Evolutionary conservation across 1,140 invertebrate species (phyloP).

Genomic region (Pygmarrhopalites habei): DNA sequence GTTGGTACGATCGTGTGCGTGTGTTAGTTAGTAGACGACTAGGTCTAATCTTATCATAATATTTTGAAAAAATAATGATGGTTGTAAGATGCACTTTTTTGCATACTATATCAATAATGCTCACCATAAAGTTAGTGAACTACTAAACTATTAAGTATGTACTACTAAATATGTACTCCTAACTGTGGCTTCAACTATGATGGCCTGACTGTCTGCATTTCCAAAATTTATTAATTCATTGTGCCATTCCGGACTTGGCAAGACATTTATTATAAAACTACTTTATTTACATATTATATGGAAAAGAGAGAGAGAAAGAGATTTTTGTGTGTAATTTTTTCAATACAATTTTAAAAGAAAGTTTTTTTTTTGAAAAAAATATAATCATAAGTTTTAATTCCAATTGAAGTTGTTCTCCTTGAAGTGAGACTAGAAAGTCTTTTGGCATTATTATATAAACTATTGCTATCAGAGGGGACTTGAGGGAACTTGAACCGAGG

Average conservation of each 20-base stretch:
- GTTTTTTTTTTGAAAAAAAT: neutral
- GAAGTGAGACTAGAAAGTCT: neutral
- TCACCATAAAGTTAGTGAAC: neutral
- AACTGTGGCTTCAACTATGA: neutral
- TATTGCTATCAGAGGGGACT: too few relatives aligned
- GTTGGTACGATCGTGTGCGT: neutral
- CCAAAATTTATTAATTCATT: neutral
- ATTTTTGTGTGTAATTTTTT: neutral
- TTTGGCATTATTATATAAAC: neutral
- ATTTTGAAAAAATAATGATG: neutral
- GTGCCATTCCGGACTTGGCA: slow-evolving; percentile 1
- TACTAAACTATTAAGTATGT: too few relatives aligned
- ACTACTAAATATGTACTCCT: too few relatives aligned
- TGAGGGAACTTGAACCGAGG: neutral
- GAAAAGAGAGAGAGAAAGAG: neutral
- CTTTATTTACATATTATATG: neutral
- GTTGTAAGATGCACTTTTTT: neutral
- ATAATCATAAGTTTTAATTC: neutral
- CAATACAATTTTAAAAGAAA: neutral
- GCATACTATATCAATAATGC: neutral
- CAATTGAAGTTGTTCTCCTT: neutral
- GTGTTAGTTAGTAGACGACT: neutral
- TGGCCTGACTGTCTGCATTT: neutral
- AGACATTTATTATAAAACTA: neutral
- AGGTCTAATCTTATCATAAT: neutral